Evolutionary conservation across 2,797 vertebrate species (phyloP), one percentile per base, ranked within the genome.

Genomic region (Periophthalmus magnuspinnatus): DNA sequence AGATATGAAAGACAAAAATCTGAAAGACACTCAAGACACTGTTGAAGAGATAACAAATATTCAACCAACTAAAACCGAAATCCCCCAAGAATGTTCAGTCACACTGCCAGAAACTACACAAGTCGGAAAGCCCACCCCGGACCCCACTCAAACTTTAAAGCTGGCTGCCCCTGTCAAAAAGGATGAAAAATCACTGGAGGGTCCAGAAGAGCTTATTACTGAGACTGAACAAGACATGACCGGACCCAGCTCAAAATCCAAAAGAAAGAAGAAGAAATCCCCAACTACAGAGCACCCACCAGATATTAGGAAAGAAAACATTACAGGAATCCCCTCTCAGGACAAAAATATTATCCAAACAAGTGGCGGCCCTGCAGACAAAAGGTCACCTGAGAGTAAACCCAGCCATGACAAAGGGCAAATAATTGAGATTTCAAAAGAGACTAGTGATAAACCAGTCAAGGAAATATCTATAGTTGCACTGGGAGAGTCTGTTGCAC

Each of bases 361-460:
- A 48, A 17, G 17, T 52, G 63, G 1, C 24, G 13, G 22, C 33
- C 47, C 47, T 52, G 16, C 17, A n/a, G 63, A 50, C 47, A 50
- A 65, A 32, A 52, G 47, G 8, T 50, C 63, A 50, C 16, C 24
- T 33, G 45, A 32, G 63, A 45, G 8, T 50, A 48, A 50, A 50
- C 16, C 45, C n/a, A 17, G 4, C 24, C 24, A 28, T 22, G 19
- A 56, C 54, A 41, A 56, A 56, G 65, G 54, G 21, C 65, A 57
- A 56, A 67, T 67, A 56, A 36, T 17, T 34, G 32, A 56, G 16
- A 65, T 65, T 65, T 8, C 38, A 47, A 55, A 79, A 70, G 64
- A 77, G 64, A 36, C 17, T 19, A 58, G 78, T 21, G 65, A 0
- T 5, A 74, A 69, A 32, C 24, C 19, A 71, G 64, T 63, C n/a